Evolutionary conservation across 2,113 vertebrate genomes (phyloP), one percentile per base, ranked within the genome.

Genomic region (Oncorhynchus tshawytscha): DNA sequence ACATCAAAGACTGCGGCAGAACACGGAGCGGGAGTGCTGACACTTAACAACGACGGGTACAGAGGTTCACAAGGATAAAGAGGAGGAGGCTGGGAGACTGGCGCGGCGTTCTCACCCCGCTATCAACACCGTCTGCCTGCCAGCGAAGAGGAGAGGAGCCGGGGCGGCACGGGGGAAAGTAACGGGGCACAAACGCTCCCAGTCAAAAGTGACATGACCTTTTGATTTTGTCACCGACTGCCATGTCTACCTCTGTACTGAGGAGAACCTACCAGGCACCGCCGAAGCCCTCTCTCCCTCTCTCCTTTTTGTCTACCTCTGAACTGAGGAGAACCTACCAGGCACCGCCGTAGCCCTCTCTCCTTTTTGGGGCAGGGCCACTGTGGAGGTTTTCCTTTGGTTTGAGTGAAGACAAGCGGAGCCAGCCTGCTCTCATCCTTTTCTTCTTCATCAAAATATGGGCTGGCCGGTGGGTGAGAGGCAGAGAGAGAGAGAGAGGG

Each of bases 181-280:
- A 98, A 95, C 93, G 92, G 94, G 95, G 94, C 95, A 96, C 93
- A 96, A 95, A 96, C 94, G 92, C 94, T 96, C 94, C 93, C 95
- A 96, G 95, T 96, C 97, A 96, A 95, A 98, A 96, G 95, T 96
- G 95, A 96, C 95, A 94, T 95, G 96, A 96, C 95, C 96, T 97
- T 97, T 94, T 97, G 96, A 95, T 97, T 96, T 96, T 94, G 95
- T 96, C 95, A 96, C 93, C 93, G 93, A 93, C 93, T 93, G 91
- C 94, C 80, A 94, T 92, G 94, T 93, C 88, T 91, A 90, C 91
- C 80, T 90, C 84, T 72, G 79, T 85, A 77, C 85, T 81, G 91
- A 92, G 90, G 86, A 88, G 87, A 79, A 84, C 85, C 90, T 91
- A 91, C 29, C 29, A 29, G 27, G 27, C 27, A 29, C 27, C 3